phyloP scores from a whole-genome alignment of 2,797 vertebrate species.

The Brotula barbata region DNA sequence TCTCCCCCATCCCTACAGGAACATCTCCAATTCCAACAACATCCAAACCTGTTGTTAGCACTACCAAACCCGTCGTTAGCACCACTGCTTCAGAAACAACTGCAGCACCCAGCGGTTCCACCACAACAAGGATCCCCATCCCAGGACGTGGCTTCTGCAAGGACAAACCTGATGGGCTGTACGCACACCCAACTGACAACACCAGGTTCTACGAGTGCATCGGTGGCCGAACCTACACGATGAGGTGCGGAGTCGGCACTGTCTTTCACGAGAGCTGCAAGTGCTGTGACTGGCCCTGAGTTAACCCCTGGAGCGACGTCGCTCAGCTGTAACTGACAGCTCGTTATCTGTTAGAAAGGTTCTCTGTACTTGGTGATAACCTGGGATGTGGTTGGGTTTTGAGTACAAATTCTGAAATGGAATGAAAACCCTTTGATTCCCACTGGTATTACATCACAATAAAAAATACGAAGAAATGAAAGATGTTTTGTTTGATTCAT shows the following conservation, averaged over 20 bases:
- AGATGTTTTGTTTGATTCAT: too few relatives aligned
- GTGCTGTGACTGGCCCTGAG: conserved; percentile 65
- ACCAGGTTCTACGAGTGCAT: conserved; percentile 54
- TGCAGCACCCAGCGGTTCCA: conserved; percentile 15
- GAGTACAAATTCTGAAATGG: too few relatives aligned
- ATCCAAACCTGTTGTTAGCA: too few relatives aligned
- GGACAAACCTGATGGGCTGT: conserved; percentile 62
- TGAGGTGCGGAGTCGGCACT: conserved; percentile 6
- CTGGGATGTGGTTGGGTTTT: too few relatives aligned
- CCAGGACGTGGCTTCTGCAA: conserved; percentile 63
- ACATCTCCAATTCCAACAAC: conserved; percentile 40
- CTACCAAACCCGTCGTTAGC: conserved; percentile 27
- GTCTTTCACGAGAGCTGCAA: conserved; percentile 53
- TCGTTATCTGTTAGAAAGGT: too few relatives aligned
- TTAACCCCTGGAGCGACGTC: too few relatives aligned
- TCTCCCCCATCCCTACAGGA: conserved; percentile 17
- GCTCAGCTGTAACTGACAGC: too few relatives aligned
- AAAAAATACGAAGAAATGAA: too few relatives aligned
- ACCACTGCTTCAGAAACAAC: neutral
- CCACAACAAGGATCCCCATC: conserved; percentile 47
- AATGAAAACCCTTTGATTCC: too few relatives aligned
- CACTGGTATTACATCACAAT: too few relatives aligned
- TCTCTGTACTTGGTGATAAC: too few relatives aligned
- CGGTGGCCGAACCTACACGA: conserved; percentile 39
- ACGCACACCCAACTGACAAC: conserved; percentile 40